Evolutionary conservation across 2,797 vertebrate genomes (phyloP), one percentile per base, ranked within the genome.

Genomic region (Enteromius mattozi): DNA sequence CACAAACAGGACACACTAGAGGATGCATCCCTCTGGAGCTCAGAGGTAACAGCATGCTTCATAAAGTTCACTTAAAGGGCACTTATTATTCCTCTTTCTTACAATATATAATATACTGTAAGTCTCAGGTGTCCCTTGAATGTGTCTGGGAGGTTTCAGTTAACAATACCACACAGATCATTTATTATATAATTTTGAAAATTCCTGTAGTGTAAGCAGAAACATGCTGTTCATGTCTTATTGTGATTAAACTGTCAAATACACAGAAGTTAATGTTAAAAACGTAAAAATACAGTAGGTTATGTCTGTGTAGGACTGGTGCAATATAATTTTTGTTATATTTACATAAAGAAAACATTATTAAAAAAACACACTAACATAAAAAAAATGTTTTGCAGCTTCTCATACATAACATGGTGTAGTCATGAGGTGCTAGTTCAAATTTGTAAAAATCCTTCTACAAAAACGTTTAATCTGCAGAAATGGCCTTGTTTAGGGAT

Each of bases 21-120:
- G 86, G 90, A 0, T 42, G 82, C 14, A 85, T 95, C 17, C 93
- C 91, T 14, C 89, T 92, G 87, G 87, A 93, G 80, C 89, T 91
- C 47, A 93, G 93, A 94, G 94, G 95, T 96, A 92, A 49, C 59
- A 8, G 42, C 42, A 45, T 71, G 54, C 56, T 81, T 78, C 79
- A 42, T 79, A 27, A 77, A 86, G n/a, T 65, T 30, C 63, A 65
- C 16, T 65, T 65, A 13, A 59, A 24, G n/a, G 8, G 21, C 54
- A 59, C 9, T 9, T 59, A 4, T 24, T n/a, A 56, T 56, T 7
- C 6, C 51, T 19, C 54, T 24, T 59, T 56, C 10, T 59, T 24
- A 59, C 9, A 24, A 59, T n/a, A 59, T 59, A n/a, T 10, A 12
- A 59, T 59, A 59, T 59, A 59, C 21, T 51, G 49, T 51, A 51